A percentile compares a stretch with the other conserved stretches of the same genome.
phyloP scores from a whole-genome alignment of 2,888 invertebrate genomes.

The Synergus itoensis region DNA sequence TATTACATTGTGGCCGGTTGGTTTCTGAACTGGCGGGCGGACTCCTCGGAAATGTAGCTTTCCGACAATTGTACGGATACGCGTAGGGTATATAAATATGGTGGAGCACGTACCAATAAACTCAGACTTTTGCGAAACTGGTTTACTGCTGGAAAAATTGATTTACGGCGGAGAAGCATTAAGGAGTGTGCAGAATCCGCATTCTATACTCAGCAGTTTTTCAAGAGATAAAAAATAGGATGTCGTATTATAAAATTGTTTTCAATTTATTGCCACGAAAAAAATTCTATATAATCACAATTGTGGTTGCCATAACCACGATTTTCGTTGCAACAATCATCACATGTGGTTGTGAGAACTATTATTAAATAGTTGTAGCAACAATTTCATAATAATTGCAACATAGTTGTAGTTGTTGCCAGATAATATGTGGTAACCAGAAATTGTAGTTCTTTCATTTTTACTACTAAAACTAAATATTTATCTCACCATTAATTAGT shows the following conservation, averaged over 20 bases:
- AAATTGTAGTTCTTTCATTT: too few relatives aligned
- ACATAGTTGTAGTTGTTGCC: too few relatives aligned
- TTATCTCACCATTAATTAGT: not conserved
- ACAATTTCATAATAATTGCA: too few relatives aligned
- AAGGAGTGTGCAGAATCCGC: not conserved
- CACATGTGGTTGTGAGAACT: too few relatives aligned
- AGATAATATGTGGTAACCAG: too few relatives aligned
- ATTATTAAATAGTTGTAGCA: too few relatives aligned
- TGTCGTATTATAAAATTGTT: not conserved
- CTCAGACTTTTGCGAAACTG: slow-evolving; percentile 6
- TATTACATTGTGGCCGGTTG: not conserved
- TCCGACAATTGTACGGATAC: slow-evolving; percentile 7
- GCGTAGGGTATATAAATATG: not conserved
- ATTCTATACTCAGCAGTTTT: slow-evolving; percentile 2
- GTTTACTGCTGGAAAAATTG: slow-evolving; percentile 12
- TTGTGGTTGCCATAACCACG: too few relatives aligned
- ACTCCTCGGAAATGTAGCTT: not conserved
- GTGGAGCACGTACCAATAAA: slow-evolving; percentile 15
- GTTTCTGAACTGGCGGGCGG: slow-evolving; percentile 1
- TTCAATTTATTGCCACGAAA: not conserved
- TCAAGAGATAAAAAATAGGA: not conserved
- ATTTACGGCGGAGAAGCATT: not conserved
- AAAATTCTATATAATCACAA: not conserved
- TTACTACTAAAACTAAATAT: not conserved
- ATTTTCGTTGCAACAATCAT: too few relatives aligned